Conservation (phyloP, 2,888 invertebrate species). For the Folsomia manolachei region DNA sequence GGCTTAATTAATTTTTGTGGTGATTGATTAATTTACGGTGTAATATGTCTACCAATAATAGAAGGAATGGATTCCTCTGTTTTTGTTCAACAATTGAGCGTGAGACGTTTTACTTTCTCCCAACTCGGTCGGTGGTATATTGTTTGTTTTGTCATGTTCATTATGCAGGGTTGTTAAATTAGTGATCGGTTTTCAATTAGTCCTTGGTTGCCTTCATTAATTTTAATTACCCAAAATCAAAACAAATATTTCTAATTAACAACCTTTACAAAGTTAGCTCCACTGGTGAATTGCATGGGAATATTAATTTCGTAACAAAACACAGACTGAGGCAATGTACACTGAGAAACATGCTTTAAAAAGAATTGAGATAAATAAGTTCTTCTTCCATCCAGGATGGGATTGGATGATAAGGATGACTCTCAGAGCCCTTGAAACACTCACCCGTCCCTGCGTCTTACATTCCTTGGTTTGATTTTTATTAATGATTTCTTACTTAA, state of each 20-base stretch:
- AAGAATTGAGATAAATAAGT: background rate
- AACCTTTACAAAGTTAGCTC: too few species aligned
- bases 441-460: constrained; percentile 5
- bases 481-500: constrained; percentile 23
- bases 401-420: background rate
- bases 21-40: constrained; percentile 1
- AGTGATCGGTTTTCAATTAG: background rate
- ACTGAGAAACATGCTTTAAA: too few species aligned
- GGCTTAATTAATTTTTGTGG: background rate
- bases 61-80: too few species aligned
- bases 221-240: background rate
- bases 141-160: background rate
- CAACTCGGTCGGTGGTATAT: background rate
- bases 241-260: background rate
- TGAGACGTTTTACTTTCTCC: background rate
- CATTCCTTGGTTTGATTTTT: constrained; percentile 19
- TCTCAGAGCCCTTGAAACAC: constrained; percentile 9
- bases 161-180: background rate
- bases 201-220: background rate
- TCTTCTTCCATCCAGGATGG: too few species aligned
- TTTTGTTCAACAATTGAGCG: too few species aligned
- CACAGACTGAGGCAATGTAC: too few species aligned
- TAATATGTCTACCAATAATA: too few species aligned
- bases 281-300: too few species aligned
- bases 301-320: too few species aligned